Evolutionary conservation across 1,140 invertebrate species (phyloP).

Genomic region (Adelges cooleyi): DNA sequence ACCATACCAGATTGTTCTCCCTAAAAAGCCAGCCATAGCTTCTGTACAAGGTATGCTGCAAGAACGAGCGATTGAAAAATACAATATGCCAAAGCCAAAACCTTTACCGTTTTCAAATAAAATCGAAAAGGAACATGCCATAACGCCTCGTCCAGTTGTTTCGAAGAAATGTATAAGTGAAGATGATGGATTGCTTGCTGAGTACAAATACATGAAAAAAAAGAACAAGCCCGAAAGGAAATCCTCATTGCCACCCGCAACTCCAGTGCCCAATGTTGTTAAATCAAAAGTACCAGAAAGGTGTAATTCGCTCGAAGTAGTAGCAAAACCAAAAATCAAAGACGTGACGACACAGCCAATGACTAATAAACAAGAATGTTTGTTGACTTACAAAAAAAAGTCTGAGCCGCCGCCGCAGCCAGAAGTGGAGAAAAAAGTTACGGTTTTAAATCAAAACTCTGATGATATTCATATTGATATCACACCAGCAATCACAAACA

Average conservation of each 20-base stretch:
- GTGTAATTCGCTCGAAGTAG: not conserved
- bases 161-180: conserved; percentile 16
- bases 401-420: not conserved
- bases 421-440: not conserved
- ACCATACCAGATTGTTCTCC: conserved; percentile 24
- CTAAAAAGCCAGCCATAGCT: not conserved
- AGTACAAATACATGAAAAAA: conserved; percentile 16
- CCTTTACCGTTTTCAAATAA: not conserved
- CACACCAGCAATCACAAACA: not conserved
- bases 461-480: not conserved
- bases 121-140: conserved; percentile 5
- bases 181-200: conserved; percentile 1
- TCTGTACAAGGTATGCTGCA: not conserved
- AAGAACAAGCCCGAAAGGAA: conserved; percentile 12
- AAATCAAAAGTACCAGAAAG: conserved; percentile 16
- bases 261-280: not conserved
- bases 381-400: no score
- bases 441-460: not conserved
- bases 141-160: not conserved
- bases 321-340: not conserved
- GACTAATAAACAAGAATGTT: not conserved
- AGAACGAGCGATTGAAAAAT: not conserved
- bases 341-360: not conserved
- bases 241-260: not conserved
- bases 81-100: not conserved